Conservation (phyloP, 2,888 invertebrate species). For the Sussaba pulchella region DNA sequence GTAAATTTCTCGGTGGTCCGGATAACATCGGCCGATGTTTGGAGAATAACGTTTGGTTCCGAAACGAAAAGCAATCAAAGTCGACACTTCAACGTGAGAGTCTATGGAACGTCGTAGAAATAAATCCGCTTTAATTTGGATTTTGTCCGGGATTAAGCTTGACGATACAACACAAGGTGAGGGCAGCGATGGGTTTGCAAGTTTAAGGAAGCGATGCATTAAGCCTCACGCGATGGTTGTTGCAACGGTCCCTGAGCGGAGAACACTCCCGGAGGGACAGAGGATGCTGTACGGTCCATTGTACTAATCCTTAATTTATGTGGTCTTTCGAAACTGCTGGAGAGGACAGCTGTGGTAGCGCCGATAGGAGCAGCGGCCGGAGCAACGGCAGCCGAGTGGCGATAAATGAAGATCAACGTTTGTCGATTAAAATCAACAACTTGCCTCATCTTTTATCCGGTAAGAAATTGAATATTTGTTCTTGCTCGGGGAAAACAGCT, state of each 20-base stretch:
- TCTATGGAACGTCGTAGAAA: slow-evolving; percentile 4
- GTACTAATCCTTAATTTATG: slow-evolving; percentile 32
- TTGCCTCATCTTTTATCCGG: not conserved
- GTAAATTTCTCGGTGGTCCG: slow-evolving; percentile 39
- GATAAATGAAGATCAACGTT: not conserved
- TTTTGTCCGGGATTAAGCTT: slow-evolving; percentile 4
- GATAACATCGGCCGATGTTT: slow-evolving; percentile 37
- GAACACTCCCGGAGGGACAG: not conserved
- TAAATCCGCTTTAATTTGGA: slow-evolving; percentile 43
- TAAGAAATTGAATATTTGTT: not conserved
- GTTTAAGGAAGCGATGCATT: slow-evolving; percentile 33
- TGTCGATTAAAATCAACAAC: not conserved
- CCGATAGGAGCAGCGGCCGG: too few species aligned
- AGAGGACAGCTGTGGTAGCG: not conserved
- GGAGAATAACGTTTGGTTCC: slow-evolving; percentile 12
- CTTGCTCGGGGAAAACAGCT: not conserved
- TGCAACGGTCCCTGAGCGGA: not conserved
- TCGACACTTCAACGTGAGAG: not conserved
- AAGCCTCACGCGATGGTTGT: slow-evolving; percentile 21
- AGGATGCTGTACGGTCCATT: slow-evolving; percentile 27
- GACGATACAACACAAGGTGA: not conserved
- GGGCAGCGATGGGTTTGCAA: not conserved
- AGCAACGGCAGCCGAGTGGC: not conserved
- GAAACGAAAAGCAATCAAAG: slow-evolving; percentile 18
- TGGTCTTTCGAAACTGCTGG: not conserved